Base-by-base conservation (phyloP, 2,888 invertebrate species). In the Harpagoxenus sublaevis region DNA sequence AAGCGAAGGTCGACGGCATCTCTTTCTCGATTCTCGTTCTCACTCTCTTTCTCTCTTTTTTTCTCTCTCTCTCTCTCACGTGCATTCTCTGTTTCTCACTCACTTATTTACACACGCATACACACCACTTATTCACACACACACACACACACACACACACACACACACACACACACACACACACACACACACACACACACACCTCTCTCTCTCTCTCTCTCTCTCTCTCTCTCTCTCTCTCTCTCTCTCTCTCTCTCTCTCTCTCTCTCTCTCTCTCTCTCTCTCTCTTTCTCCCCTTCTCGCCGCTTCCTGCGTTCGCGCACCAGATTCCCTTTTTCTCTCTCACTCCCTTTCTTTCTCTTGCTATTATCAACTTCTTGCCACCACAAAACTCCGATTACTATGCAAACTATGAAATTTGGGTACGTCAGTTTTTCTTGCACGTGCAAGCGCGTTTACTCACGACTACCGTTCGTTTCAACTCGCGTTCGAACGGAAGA, bases 1-100 rank as follows among this genome's bases (percentile, higher is more conserved):
- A 87, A 89, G 84, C 86, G 89, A 89, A 89, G 89, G 86, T 90
- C 82, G 86, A 77, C 85, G 84, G 48, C 87, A 83, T 74, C 84
- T 84, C 78, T 82, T 23, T 23, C 23, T 23, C 23, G 23, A 23
- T 83, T 63, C 84, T 86, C 23, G 35, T 45, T 86, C 74, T 79
- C 83, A 48, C 84, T 86, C n/a, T 83, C 45, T 70, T 71, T 60
- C 51, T 65, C 51, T 39, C 18, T 45, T 6, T 74, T 83, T 84
- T 74, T 82, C 35, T 6, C 35, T 65, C 45, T 35, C 15, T 65
- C 53, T 28, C n/a, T 42, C n/a, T 68, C 12, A 10, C 15, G 66
- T n/a, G 23, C 15, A 15, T 42, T 83, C 48, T 35, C 48, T 23
- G 2, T n/a, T 62, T 23, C 62, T 84, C 23, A 18, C 18, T 48